Evolutionary conservation across 2,888 invertebrate genomes (phyloP).

Genomic region (Netelia fuscicornis): DNA sequence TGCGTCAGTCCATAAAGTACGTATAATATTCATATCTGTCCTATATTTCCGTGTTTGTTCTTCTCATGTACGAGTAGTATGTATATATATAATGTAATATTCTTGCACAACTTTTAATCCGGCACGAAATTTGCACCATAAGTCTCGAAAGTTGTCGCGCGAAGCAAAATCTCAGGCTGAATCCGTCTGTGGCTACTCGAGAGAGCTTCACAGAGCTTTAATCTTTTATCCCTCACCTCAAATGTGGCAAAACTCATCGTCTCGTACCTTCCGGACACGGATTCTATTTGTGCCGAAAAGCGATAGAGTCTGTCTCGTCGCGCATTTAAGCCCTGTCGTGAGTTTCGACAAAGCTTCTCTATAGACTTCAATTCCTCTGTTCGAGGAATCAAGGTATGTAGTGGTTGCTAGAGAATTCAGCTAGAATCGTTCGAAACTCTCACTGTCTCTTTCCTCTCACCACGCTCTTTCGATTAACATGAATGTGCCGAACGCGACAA

Average conservation of each 20-base stretch:
- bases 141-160: neutral
- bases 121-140: slow-evolving; percentile 6
- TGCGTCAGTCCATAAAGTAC: too few species aligned
- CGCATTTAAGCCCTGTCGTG: slow-evolving; percentile 40
- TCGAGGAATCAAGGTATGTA: neutral
- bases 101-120: neutral
- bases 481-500: neutral
- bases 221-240: slow-evolving; percentile 13
- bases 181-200: neutral
- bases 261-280: slow-evolving; percentile 24
- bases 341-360: slow-evolving; percentile 38
- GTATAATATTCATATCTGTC: too few species aligned
- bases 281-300: slow-evolving; percentile 42
- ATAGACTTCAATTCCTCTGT: slow-evolving; percentile 5
- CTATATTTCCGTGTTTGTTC: too few species aligned
- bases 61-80: neutral
- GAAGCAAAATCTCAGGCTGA: neutral
- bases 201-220: slow-evolving; percentile 21
- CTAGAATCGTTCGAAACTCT: neutral
- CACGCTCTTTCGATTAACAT: slow-evolving; percentile 1
- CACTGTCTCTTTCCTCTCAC: slow-evolving; percentile 17
- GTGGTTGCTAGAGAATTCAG: slow-evolving; percentile 25
- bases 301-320: slow-evolving; percentile 22
- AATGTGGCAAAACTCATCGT: neutral
- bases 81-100: neutral